Evolutionary conservation across 2,797 vertebrate genomes (phyloP), one percentile per base, ranked within the genome.

Genomic region (Falco columbarius): DNA sequence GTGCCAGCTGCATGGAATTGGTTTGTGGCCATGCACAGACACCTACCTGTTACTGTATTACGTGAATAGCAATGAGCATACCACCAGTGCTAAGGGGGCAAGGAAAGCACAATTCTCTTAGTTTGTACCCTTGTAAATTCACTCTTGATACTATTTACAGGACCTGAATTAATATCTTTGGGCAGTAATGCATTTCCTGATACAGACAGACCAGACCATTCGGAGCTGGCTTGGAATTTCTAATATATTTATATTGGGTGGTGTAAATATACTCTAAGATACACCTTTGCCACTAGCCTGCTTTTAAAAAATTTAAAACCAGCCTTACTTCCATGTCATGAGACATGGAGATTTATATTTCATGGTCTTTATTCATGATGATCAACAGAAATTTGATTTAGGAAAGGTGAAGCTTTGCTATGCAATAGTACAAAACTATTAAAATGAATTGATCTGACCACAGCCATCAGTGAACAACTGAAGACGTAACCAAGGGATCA

Each of bases 361-460:
- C 56, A 65, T 18, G 17, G 40, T 49, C 71, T 87, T 75, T 84
- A 86, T 47, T 81, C 58, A 65, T 24, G 32, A 83, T 59, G 59
- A 22, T 87, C 51, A 79, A 49, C 54, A 55, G 58, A 73, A 89
- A 87, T 21, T 75, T 75, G 54, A 84, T 81, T 95, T 75, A 76
- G 51, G 58, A 84, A 89, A 82, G 86, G 71, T 3, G 3, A 81
- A 94, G 89, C 67, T 90, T 90, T 52, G 34, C 38, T 86, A 59
- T 34, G 62, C 62, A 81, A 36, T 9, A 23, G 51, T 47, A 89
- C 52, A 73, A 89, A 94, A 83, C 29, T 77, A 93, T 95, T 86
- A 89, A 92, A 93, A 94, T 94, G 55, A 89, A 90, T 89, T 89
- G 73, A 55, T 79, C 81, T 90, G 86, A 79, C 74, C 55, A 17